A percentile compares a stretch with the other conserved stretches of the same genome.
These are phyloP conservation scores for Sebastiscus albofasciatus DNA, from an alignment of 2,797 vertebrate genomes.

Conservation along the genomic window DNA sequence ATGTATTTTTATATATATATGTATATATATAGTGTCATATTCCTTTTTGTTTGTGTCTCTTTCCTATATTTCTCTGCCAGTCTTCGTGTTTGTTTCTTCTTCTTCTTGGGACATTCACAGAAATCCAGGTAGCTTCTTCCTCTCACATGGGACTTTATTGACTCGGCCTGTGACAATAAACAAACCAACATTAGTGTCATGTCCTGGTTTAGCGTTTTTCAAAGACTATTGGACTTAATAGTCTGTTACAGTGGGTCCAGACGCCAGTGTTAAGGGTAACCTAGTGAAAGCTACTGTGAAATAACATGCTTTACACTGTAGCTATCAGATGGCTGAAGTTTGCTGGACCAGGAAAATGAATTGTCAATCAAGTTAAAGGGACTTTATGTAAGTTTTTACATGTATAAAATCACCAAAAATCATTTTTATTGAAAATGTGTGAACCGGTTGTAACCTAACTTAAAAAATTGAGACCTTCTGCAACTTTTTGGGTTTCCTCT, in stretches of 20 bases:
- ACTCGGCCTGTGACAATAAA: constrained; percentile 34
- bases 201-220: neutral
- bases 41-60: constrained; percentile 20
- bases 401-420: too few species aligned
- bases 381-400: too few species aligned
- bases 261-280: neutral
- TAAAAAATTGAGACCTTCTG: too few species aligned
- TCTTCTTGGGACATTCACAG: constrained; percentile 10
- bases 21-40: neutral
- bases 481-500: too few species aligned
- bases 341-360: neutral
- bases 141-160: neutral
- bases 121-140: constrained; percentile 29
- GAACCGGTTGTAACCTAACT: too few species aligned
- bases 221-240: neutral
- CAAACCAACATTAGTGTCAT: neutral
- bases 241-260: neutral
- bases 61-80: neutral
- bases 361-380: neutral
- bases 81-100: neutral
- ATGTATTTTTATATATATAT: constrained; percentile 7
- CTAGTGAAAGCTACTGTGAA: neutral
- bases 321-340: neutral
- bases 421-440: too few species aligned
- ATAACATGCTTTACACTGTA: neutral